Evolutionary conservation across 1,140 invertebrate genomes (phyloP).

Genomic region (Pogonomyrmex barbatus): DNA sequence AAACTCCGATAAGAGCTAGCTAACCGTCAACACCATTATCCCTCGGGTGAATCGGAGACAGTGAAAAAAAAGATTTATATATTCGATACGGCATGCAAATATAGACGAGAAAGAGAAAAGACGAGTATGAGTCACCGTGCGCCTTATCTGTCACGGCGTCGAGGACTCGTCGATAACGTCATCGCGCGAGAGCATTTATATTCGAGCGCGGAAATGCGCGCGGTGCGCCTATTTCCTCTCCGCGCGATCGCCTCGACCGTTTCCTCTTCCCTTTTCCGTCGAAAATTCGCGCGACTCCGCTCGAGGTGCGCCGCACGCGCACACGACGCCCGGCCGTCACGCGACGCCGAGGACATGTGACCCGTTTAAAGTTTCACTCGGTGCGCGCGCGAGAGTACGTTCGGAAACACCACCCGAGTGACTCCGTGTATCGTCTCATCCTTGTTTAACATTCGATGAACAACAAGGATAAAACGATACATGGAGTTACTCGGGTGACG

Average conservation of each 20-base stretch:
- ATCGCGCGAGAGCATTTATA: background rate
- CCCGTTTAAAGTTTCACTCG: conserved; percentile 67
- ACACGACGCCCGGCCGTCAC: conserved; percentile 14
- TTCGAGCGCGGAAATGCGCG: too few relatives aligned
- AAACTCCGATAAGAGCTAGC: background rate
- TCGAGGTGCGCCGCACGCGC: background rate
- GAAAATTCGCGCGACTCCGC: background rate
- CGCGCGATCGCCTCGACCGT: background rate
- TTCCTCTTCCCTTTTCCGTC: background rate
- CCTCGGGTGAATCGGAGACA: background rate
- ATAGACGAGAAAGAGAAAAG: background rate
- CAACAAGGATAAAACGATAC: too few relatives aligned
- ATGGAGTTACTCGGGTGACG: too few relatives aligned
- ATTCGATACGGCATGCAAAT: background rate
- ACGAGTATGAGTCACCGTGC: background rate
- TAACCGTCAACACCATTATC: background rate
- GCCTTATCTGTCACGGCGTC: conserved; percentile 8
- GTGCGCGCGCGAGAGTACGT: background rate
- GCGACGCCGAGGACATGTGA: conserved; percentile 62
- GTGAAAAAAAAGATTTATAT: background rate
- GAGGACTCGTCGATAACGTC: background rate
- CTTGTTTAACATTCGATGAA: too few relatives aligned
- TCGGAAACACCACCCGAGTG: too few relatives aligned
- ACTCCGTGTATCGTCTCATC: too few relatives aligned
- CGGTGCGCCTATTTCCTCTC: too few relatives aligned